Evolutionary conservation across 2,888 invertebrate species (phyloP).

Genomic region (Panzeria rudis): DNA sequence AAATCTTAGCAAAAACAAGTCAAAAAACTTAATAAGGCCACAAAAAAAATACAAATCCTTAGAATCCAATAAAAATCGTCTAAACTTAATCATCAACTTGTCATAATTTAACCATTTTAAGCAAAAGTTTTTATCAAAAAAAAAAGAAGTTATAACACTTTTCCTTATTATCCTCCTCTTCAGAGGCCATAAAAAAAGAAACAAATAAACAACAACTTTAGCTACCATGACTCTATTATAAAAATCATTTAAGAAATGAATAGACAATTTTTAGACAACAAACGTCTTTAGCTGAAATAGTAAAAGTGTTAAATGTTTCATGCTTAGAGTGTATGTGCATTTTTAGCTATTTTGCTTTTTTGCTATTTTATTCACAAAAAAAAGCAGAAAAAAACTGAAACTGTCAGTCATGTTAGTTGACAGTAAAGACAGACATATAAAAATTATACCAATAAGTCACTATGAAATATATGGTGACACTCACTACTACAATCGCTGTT

Average conservation of each 20-base stretch:
- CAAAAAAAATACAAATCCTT: no score
- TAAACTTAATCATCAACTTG: constrained; percentile 39
- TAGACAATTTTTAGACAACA: constrained; percentile 54
- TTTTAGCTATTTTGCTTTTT: constrained; percentile 5
- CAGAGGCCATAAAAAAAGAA: constrained; percentile 22
- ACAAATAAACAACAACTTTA: constrained; percentile 34
- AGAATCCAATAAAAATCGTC: constrained; percentile 9
- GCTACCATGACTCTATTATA: constrained; percentile 57
- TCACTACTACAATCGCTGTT: background rate
- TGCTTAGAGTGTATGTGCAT: background rate
- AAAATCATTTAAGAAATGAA: constrained; percentile 58
- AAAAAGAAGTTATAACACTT: constrained; percentile 53
- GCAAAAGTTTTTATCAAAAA: constrained; percentile 17
- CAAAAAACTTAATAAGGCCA: background rate
- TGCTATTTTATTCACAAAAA: constrained; percentile 36
- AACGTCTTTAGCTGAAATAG: constrained; percentile 38
- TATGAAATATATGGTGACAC: constrained; percentile 54
- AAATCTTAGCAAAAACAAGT: background rate
- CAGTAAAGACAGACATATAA: constrained; percentile 59
- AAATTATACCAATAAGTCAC: constrained; percentile 70
- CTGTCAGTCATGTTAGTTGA: constrained; percentile 67
- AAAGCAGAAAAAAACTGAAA: constrained; percentile 23
- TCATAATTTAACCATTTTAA: constrained; percentile 58
- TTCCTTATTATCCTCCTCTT: constrained; percentile 60
- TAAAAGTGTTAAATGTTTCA: constrained; percentile 55